A percentile compares a stretch with the other conserved stretches of the same genome.
These are phyloP conservation scores for Cyclura pinguis DNA, from an alignment of 2,797 vertebrate species.

Conservation along the genomic window DNA sequence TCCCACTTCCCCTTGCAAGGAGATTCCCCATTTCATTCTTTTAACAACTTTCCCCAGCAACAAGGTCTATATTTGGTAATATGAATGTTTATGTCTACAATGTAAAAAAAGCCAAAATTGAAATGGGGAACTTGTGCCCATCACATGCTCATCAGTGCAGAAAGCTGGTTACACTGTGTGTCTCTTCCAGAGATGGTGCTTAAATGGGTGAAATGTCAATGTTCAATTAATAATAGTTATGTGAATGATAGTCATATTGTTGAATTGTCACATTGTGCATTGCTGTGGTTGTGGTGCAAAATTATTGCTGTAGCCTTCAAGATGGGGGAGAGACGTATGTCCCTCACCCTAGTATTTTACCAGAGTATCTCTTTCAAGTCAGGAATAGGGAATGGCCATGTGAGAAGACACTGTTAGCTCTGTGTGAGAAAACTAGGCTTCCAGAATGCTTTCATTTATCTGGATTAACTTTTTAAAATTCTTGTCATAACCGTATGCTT, in stretches of 20 bases:
- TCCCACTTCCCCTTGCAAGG: slow-evolving; percentile 27
- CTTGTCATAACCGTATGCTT: background rate
- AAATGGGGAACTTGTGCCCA: slow-evolving; percentile 16
- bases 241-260: background rate
- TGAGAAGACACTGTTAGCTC: too few relatives aligned
- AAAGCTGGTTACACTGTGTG: slow-evolving; percentile 12
- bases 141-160: slow-evolving; percentile 16
- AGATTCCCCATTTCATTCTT: slow-evolving; percentile 15
- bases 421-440: background rate
- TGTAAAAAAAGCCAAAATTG: background rate
- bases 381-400: background rate
- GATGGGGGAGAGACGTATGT: background rate
- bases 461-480: background rate
- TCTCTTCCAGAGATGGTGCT: rapidly evolving
- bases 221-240: too few relatives aligned
- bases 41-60: background rate
- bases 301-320: background rate
- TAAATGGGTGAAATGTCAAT: background rate
- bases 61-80: slow-evolving; percentile 30
- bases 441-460: background rate
- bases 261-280: background rate
- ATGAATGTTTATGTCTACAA: background rate
- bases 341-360: background rate
- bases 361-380: background rate
- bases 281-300: background rate